These are phyloP conservation scores for Conopomorpha cramerella DNA, from an alignment of 1,140 invertebrate genomes.

Conservation along the genomic window DNA sequence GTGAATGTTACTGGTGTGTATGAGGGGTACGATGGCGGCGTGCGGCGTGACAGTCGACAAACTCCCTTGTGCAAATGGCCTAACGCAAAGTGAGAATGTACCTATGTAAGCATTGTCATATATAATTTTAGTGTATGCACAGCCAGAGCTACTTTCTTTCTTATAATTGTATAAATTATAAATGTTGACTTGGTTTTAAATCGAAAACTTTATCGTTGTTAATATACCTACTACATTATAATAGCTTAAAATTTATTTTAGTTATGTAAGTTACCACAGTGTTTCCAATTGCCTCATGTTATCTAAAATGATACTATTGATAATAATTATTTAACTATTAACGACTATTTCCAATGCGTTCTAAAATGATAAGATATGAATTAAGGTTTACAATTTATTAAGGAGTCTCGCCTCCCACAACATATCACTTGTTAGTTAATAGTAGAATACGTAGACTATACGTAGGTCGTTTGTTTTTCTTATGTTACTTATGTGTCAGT, in stretches of 20 bases:
- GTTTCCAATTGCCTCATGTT: constrained; percentile 48
- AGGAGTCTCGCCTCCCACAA: constrained; percentile 47
- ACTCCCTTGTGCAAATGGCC: too few species aligned
- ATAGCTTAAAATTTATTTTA: constrained; percentile 34
- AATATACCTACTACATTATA: not conserved
- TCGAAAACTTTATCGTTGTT: constrained; percentile 18
- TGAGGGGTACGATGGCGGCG: too few species aligned
- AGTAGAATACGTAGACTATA: constrained; percentile 46
- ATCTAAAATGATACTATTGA: constrained; percentile 27
- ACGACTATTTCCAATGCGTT: constrained; percentile 22
- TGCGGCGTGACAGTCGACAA: too few species aligned
- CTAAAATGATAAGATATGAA: constrained; percentile 30
- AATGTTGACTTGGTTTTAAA: constrained; percentile 42
- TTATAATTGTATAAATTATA: constrained; percentile 28
- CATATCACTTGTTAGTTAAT: constrained; percentile 60
- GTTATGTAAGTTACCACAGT: constrained; percentile 44
- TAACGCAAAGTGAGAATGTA: too few species aligned
- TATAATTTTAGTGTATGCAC: too few species aligned
- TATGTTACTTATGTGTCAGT: constrained; percentile 36
- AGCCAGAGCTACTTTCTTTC: not conserved
- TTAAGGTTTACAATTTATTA: constrained; percentile 33
- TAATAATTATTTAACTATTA: constrained; percentile 27
- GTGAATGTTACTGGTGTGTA: too few species aligned
- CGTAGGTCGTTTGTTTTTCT: constrained; percentile 51
- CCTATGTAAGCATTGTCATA: too few species aligned